These are phyloP conservation scores for Coremacera marginata DNA, from an alignment of 2,888 invertebrate species.

Conservation along the genomic window DNA sequence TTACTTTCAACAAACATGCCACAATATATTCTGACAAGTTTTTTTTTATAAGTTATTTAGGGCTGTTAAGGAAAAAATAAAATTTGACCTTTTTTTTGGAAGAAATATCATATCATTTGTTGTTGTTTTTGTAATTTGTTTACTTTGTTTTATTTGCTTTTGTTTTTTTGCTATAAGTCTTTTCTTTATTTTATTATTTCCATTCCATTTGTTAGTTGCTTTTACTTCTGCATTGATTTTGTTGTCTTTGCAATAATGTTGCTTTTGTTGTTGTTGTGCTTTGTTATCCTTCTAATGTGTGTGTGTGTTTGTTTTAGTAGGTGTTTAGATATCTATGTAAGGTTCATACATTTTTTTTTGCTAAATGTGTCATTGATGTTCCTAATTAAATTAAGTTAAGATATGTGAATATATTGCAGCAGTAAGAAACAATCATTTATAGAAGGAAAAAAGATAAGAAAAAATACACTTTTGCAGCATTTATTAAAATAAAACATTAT, in stretches of 20 bases:
- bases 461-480: too few relatives aligned
- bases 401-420: background rate
- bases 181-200: background rate
- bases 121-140: background rate
- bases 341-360: background rate
- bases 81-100: background rate
- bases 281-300: background rate
- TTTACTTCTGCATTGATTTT: background rate
- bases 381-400: background rate
- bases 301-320: background rate
- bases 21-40: background rate
- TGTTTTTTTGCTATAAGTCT: background rate
- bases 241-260: background rate
- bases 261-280: background rate
- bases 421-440: too few relatives aligned
- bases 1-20: background rate
- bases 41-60: background rate
- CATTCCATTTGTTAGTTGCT: constrained; percentile 2
- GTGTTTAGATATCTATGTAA: background rate
- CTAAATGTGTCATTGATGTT: background rate
- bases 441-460: too few relatives aligned
- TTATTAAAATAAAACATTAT: too few relatives aligned
- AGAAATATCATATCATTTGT: background rate
- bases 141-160: background rate
- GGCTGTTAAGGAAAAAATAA: background rate